These are phyloP conservation scores for Rhabdomys dilectus DNA, from an alignment of 2,113 vertebrate species.

Conservation along the genomic window DNA sequence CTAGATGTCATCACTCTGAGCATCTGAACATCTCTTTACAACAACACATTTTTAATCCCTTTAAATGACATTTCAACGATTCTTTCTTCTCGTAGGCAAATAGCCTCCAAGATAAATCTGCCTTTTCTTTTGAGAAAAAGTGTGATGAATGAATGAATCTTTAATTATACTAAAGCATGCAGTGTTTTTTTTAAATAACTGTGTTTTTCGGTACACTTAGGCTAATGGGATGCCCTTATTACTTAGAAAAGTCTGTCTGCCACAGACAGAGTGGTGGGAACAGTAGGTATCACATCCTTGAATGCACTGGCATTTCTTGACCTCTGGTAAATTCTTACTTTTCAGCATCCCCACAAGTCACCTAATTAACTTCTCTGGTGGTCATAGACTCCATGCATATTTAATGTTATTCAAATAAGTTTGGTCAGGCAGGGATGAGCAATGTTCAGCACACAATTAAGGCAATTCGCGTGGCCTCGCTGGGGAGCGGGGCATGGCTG, in stretches of 20 bases:
- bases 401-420: slow-evolving; percentile 19
- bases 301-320: background rate
- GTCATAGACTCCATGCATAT: background rate
- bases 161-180: background rate
- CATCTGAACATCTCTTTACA: background rate
- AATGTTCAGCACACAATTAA: background rate
- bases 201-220: background rate
- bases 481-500: fast-evolving
- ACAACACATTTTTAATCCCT: background rate
- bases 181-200: background rate
- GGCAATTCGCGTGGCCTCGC: background rate
- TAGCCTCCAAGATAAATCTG: background rate
- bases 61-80: background rate
- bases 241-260: background rate
- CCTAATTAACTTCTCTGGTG: slow-evolving; percentile 40
- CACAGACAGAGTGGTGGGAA: background rate
- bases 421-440: background rate
- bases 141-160: background rate
- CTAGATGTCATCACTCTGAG: background rate
- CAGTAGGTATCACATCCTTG: background rate
- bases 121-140: slow-evolving; percentile 12
- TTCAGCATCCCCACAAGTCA: background rate
- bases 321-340: background rate
- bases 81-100: background rate
- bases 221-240: background rate